Evolutionary conservation across 2,888 invertebrate species (phyloP).

Genomic region (Ditula angustiorana): DNA sequence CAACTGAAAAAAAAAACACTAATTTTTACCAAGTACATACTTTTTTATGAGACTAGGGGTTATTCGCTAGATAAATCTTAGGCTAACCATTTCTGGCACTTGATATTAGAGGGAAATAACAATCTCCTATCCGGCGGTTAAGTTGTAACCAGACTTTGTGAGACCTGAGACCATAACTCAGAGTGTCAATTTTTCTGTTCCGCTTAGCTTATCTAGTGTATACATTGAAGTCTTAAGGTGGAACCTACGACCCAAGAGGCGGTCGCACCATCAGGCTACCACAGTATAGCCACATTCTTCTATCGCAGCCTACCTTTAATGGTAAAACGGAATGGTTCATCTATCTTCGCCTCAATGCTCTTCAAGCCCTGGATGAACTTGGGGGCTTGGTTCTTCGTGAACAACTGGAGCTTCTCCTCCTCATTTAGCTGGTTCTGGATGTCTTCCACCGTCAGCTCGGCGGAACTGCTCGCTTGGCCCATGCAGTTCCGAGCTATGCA

Average conservation of each 20-base stretch:
- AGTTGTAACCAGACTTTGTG: too few relatives aligned
- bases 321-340: constrained; percentile 92
- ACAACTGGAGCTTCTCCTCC: constrained; percentile 91
- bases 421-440: constrained; percentile 95
- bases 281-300: too few relatives aligned
- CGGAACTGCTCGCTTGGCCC: constrained; percentile 95
- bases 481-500: constrained; percentile 96
- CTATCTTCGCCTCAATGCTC: constrained; percentile 93
- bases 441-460: constrained; percentile 95
- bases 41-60: background rate
- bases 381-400: constrained; percentile 92
- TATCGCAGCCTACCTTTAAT: constrained; percentile 87
- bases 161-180: too few relatives aligned
- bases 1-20: constrained; percentile 79
- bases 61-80: too few relatives aligned
- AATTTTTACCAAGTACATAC: background rate
- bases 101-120: too few relatives aligned
- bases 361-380: constrained; percentile 93
- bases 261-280: too few relatives aligned
- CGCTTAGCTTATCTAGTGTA: too few relatives aligned
- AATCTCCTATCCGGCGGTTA: too few relatives aligned
- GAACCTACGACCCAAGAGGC: too few relatives aligned
- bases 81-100: too few relatives aligned
- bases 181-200: too few relatives aligned
- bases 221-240: too few relatives aligned